These are phyloP conservation scores for Gymnopithys bicolor DNA, from an alignment of 2,797 vertebrate species.

Conservation along the genomic window DNA sequence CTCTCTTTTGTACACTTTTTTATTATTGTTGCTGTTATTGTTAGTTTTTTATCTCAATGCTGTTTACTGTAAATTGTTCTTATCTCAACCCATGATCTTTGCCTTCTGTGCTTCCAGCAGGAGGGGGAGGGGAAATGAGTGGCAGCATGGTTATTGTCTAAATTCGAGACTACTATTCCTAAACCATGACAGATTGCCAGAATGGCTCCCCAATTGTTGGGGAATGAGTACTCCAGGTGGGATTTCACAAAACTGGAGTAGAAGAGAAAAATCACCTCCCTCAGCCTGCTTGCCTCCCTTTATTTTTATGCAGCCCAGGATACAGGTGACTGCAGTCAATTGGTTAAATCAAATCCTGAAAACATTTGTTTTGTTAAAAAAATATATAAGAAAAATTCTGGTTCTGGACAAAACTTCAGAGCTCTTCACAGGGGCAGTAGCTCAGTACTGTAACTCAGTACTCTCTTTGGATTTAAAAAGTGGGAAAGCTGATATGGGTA, in stretches of 20 bases:
- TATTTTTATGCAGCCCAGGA: neutral
- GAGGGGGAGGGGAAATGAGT: rapidly evolving
- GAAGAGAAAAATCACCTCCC: neutral
- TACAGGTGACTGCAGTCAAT: neutral
- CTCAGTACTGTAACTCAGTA: neutral
- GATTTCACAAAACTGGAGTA: neutral
- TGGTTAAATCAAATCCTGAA: neutral
- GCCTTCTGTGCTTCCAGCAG: neutral
- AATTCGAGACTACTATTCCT: neutral
- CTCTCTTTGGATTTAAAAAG: neutral
- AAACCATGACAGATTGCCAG: neutral
- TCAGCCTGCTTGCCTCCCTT: neutral
- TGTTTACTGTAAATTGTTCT: neutral
- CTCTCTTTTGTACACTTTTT: neutral
- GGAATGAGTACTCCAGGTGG: neutral
- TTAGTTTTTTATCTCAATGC: neutral
- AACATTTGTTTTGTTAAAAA: neutral
- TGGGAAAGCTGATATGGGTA: neutral
- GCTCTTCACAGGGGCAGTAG: neutral
- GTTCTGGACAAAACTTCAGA: neutral
- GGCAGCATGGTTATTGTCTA: neutral
- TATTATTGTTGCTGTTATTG: neutral
- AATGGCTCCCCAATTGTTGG: neutral
- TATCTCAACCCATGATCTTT: neutral
- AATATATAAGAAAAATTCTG: neutral